These are phyloP conservation scores for Sipha maydis DNA, from an alignment of 2,888 invertebrate genomes.

Conservation along the genomic window DNA sequence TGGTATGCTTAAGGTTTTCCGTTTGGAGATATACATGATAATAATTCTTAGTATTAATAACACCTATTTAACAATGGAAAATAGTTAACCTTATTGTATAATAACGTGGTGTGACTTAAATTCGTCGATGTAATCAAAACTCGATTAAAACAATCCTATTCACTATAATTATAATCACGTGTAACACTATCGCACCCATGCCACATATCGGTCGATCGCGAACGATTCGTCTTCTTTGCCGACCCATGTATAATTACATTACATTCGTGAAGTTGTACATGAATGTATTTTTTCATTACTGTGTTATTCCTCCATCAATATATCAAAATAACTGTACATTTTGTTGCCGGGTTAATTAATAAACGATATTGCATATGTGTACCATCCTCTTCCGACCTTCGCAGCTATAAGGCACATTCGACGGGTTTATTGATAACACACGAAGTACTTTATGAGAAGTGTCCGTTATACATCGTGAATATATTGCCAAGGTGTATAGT, in stretches of 20 bases:
- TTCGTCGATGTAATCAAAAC: slow-evolving; percentile 15
- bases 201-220: slow-evolving; percentile 11
- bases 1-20: neutral
- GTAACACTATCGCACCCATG: neutral
- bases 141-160: slow-evolving; percentile 28
- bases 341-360: slow-evolving; percentile 19
- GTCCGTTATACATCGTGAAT: slow-evolving; percentile 38
- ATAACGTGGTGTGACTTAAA: slow-evolving; percentile 23
- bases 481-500: neutral
- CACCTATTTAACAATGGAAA: too few species aligned
- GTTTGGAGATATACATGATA: neutral
- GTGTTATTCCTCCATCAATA: neutral
- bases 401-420: neutral
- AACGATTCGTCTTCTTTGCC: slow-evolving; percentile 10
- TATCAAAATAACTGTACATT: slow-evolving; percentile 20
- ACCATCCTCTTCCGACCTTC: neutral
- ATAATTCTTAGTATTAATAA: too few species aligned
- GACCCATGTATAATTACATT: neutral
- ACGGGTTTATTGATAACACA: neutral
- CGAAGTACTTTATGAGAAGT: neutral
- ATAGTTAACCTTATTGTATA: neutral
- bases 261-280: neutral
- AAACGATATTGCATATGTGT: slow-evolving; percentile 1
- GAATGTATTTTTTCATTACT: neutral
- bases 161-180: slow-evolving; percentile 16